Evolutionary conservation across 2,888 invertebrate genomes (phyloP).

Genomic region (Mamestra brassicae): DNA sequence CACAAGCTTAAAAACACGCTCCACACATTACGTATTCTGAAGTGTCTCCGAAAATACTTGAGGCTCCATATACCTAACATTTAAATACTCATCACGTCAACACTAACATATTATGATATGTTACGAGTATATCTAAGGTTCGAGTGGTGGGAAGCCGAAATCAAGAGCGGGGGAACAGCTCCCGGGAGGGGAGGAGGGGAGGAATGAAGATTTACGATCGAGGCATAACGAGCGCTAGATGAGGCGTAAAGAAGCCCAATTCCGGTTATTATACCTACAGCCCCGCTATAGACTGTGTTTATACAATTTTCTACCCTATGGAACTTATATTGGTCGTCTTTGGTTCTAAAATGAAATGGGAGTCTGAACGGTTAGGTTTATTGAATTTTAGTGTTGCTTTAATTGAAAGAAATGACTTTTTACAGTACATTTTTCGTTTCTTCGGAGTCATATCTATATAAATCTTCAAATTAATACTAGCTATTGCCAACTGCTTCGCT

Average conservation of each 20-base stretch:
- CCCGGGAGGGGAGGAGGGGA: slow-evolving; percentile 65
- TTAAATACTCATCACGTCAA: slow-evolving; percentile 73
- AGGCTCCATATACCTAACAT: slow-evolving; percentile 55
- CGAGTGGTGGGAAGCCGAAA: slow-evolving; percentile 82
- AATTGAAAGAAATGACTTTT: slow-evolving; percentile 20
- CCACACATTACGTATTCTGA: slow-evolving; percentile 51
- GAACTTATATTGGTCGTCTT: slow-evolving; percentile 66
- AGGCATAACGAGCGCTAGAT: slow-evolving; percentile 90
- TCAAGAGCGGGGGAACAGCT: slow-evolving; percentile 71
- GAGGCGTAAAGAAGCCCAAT: slow-evolving; percentile 90
- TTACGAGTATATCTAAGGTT: slow-evolving; percentile 76
- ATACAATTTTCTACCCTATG: slow-evolving; percentile 73
- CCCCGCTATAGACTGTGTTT: slow-evolving; percentile 70
- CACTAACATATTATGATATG: slow-evolving; percentile 80
- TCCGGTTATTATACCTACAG: slow-evolving; percentile 88
- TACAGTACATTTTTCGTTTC: not conserved
- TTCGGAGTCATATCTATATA: not conserved
- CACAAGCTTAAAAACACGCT: slow-evolving; percentile 14
- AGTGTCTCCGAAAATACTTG: slow-evolving; percentile 43
- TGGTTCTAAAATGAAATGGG: slow-evolving; percentile 47
- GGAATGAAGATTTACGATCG: slow-evolving; percentile 90
- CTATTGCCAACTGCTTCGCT: too few species aligned
- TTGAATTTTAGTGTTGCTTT: slow-evolving; percentile 28
- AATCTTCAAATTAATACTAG: not conserved
- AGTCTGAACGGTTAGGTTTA: slow-evolving; percentile 20